These are phyloP conservation scores for Megaceryle maxima DNA, from an alignment of 2,113 vertebrate species.

Conservation along the genomic window DNA sequence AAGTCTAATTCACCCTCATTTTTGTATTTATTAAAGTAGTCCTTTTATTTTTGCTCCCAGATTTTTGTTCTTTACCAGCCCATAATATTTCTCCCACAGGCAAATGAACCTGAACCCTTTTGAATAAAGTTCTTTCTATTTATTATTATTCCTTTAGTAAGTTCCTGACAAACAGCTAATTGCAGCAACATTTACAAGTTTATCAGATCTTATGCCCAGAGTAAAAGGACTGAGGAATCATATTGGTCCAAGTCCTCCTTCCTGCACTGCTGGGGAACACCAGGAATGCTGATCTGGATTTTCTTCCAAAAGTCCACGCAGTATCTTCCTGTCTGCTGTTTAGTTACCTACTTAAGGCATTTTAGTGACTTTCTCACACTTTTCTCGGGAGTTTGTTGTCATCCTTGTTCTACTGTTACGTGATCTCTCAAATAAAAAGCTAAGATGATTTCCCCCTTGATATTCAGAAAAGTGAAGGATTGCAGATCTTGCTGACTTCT, in stretches of 20 bases:
- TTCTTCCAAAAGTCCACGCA: background rate
- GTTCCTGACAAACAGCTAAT: background rate
- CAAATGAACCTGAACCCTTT: background rate
- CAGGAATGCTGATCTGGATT: background rate
- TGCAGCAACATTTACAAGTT: background rate
- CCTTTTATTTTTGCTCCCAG: background rate
- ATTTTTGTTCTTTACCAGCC: background rate
- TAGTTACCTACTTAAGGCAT: background rate
- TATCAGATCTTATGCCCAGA: background rate
- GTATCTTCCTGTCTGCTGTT: background rate
- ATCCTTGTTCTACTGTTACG: background rate
- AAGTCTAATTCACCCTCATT: background rate
- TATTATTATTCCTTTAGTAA: background rate
- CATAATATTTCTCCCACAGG: background rate
- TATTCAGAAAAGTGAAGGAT: background rate
- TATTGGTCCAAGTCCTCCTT: background rate
- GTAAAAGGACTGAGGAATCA: background rate
- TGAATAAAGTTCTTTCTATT: background rate
- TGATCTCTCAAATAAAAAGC: background rate
- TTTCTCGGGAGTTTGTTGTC: background rate
- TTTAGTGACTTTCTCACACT: background rate
- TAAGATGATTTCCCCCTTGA: background rate
- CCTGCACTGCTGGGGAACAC: background rate
- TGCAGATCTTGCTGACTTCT: background rate
- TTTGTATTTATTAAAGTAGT: background rate